A percentile compares a stretch with the other conserved stretches of the same genome.
Conservation (phyloP, 1,140 invertebrate species). For the Temnothorax longispinosus region DNA sequence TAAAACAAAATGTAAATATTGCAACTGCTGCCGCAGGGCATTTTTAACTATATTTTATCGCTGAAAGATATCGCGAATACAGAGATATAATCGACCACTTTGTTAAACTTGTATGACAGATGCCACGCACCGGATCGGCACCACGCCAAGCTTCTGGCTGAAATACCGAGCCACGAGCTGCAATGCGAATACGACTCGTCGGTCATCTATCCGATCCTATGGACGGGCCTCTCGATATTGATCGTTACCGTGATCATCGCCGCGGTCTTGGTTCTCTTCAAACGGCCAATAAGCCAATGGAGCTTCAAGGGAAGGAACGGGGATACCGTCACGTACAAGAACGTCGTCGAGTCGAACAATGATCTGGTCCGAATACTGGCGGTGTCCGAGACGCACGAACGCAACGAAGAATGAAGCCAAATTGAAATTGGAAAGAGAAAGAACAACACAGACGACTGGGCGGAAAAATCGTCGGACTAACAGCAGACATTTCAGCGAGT, state of each 20-base stretch:
- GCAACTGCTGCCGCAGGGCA: background rate
- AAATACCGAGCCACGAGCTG: slow-evolving; percentile 79
- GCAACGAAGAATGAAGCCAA: slow-evolving; percentile 77
- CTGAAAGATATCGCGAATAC: background rate
- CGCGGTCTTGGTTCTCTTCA: slow-evolving; percentile 75
- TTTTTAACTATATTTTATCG: background rate
- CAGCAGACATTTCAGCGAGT: background rate
- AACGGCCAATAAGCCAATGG: slow-evolving; percentile 78
- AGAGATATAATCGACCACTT: background rate
- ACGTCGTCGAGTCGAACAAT: slow-evolving; percentile 82
- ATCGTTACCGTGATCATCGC: slow-evolving; percentile 69
- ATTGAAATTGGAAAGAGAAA: slow-evolving; percentile 69
- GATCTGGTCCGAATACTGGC: slow-evolving; percentile 83
- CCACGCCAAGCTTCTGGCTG: slow-evolving; percentile 70
- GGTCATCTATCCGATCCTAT: slow-evolving; percentile 74
- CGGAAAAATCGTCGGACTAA: background rate
- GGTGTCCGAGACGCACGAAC: slow-evolving; percentile 75
- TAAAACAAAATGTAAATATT: background rate
- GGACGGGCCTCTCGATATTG: slow-evolving; percentile 76
- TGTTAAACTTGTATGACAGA: slow-evolving; percentile 67
- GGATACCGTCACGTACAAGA: slow-evolving; percentile 83
- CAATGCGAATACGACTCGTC: slow-evolving; percentile 73
- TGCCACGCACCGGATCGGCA: slow-evolving; percentile 76
- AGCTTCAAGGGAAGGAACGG: slow-evolving; percentile 74
- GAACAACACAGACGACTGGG: background rate